These are phyloP conservation scores for Antheraea assamensis DNA, from an alignment of 2,888 invertebrate genomes.

Conservation along the genomic window DNA sequence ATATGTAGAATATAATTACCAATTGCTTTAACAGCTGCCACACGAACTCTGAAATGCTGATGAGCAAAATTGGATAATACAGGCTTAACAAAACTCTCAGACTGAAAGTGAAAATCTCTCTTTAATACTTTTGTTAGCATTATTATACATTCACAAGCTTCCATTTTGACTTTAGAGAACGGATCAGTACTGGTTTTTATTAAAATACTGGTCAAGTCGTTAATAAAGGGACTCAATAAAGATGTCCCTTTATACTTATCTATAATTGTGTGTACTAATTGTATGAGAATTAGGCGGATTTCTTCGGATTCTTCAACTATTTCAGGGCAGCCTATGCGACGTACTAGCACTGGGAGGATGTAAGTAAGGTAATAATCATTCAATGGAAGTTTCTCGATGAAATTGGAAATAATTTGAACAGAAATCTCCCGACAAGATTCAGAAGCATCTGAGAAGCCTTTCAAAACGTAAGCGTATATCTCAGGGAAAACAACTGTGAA, in stretches of 20 bases:
- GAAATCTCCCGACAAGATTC: slow-evolving; percentile 85
- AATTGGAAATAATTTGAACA: slow-evolving; percentile 79
- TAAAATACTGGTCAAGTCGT: slow-evolving; percentile 88
- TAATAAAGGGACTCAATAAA: slow-evolving; percentile 85
- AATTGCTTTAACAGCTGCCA: slow-evolving; percentile 87
- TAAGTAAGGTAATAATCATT: slow-evolving; percentile 89
- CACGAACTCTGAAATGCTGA: slow-evolving; percentile 91
- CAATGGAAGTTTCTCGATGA: slow-evolving; percentile 81
- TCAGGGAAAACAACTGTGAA: slow-evolving; percentile 61
- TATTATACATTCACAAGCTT: slow-evolving; percentile 88
- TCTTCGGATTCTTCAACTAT: slow-evolving; percentile 88
- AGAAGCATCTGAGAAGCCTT: slow-evolving; percentile 79
- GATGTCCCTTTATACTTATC: slow-evolving; percentile 83
- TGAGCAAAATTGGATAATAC: slow-evolving; percentile 88
- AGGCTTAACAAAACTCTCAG: slow-evolving; percentile 88
- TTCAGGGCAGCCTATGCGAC: slow-evolving; percentile 90
- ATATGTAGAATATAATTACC: slow-evolving; percentile 64
- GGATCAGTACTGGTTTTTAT: slow-evolving; percentile 88
- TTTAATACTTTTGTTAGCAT: slow-evolving; percentile 84
- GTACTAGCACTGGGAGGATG: slow-evolving; percentile 88
- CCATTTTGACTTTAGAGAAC: slow-evolving; percentile 90
- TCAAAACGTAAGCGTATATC: slow-evolving; percentile 68
- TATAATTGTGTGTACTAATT: slow-evolving; percentile 85
- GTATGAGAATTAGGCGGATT: slow-evolving; percentile 86
- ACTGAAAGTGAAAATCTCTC: slow-evolving; percentile 87